Evolutionary conservation across 2,113 vertebrate genomes (phyloP).

Genomic region (Mustela lutreola): DNA sequence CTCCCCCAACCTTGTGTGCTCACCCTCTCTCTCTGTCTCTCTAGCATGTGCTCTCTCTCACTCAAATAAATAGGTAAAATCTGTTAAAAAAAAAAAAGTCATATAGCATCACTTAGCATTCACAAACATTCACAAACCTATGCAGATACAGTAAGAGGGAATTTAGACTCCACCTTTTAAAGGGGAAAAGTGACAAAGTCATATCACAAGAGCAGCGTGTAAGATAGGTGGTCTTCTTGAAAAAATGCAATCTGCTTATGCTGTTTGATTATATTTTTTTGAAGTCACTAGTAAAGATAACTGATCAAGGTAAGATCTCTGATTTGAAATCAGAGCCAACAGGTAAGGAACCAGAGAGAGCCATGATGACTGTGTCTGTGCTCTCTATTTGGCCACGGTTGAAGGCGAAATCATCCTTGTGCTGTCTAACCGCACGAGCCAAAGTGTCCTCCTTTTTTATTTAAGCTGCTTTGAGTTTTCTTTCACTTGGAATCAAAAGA

Average conservation of each 20-base stretch:
- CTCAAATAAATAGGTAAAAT: neutral
- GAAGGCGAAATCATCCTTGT: neutral
- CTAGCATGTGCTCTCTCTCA: neutral
- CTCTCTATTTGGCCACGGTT: neutral
- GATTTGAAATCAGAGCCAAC: neutral
- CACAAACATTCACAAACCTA: neutral
- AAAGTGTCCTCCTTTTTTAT: neutral
- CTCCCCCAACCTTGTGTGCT: too few species aligned
- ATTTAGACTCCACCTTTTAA: too few species aligned
- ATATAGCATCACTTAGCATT: neutral
- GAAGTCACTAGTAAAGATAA: neutral
- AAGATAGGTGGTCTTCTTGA: neutral
- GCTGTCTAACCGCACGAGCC: neutral
- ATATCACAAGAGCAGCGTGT: neutral
- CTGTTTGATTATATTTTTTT: neutral
- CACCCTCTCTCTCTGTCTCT: too few species aligned
- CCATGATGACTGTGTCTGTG: neutral
- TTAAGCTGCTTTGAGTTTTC: neutral
- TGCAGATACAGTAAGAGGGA: neutral
- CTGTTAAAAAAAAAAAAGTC: neutral
- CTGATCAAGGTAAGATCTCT: neutral
- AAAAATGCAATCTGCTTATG: neutral
- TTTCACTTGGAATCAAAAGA: conserved; percentile 9
- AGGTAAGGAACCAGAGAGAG: neutral
- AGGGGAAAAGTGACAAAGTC: neutral